Conservation (phyloP, 2,113 vertebrate species). For the Corvus moneduloides region DNA sequence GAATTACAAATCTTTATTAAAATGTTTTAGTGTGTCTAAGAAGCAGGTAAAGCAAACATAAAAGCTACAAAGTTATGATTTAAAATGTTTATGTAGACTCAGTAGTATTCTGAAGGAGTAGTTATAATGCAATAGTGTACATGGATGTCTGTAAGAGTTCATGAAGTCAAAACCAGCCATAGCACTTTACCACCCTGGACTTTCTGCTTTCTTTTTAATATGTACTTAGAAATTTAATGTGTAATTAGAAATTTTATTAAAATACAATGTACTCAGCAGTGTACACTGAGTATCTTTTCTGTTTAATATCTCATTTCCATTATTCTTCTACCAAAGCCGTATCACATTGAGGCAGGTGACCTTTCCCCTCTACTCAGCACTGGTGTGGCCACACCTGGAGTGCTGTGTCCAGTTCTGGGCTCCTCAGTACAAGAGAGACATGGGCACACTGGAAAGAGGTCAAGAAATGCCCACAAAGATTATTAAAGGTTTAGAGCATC, state of each 20-base stretch:
- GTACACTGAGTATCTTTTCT: neutral
- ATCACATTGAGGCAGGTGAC: neutral
- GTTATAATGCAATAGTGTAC: neutral
- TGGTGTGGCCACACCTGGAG: neutral
- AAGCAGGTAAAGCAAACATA: conserved; percentile 7
- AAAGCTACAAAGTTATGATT: neutral
- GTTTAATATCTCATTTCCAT: neutral
- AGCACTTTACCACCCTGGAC: neutral
- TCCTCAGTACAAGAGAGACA: neutral
- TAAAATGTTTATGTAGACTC: neutral
- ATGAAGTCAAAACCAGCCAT: neutral
- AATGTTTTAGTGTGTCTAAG: neutral
- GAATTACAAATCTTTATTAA: conserved; percentile 30
- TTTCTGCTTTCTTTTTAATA: neutral
- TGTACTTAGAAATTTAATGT: neutral
- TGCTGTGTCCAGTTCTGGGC: neutral
- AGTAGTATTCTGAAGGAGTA: neutral
- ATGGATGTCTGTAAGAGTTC: neutral
- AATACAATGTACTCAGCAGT: neutral
- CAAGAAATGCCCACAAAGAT: neutral
- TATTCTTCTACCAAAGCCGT: neutral
- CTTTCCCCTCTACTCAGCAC: neutral
- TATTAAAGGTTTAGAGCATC: neutral
- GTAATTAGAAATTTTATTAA: neutral
- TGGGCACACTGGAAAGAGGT: neutral